Evolutionary conservation across 2,113 vertebrate species (phyloP).

Genomic region (Caracal caracal): DNA sequence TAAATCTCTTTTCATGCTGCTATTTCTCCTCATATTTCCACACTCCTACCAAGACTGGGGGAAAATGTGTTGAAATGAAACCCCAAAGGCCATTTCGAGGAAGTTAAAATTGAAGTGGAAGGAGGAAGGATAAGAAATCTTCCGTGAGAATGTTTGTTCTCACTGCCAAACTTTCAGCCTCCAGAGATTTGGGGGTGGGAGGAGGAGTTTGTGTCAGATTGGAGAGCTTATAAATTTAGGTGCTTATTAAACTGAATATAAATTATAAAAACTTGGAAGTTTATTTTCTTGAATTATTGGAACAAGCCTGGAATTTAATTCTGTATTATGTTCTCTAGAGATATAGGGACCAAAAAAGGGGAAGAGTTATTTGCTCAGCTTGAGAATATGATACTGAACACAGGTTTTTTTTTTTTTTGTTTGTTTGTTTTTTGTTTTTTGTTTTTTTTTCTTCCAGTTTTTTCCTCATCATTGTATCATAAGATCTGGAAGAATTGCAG

Average conservation of each 20-base stretch:
- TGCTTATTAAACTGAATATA: slow-evolving; percentile 60
- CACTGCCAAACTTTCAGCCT: not conserved
- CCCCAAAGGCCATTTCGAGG: slow-evolving; percentile 36
- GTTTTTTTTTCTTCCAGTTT: not conserved
- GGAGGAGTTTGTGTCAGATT: not conserved
- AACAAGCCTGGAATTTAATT: slow-evolving; percentile 59
- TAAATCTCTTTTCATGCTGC: slow-evolving; percentile 34
- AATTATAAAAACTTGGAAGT: slow-evolving; percentile 56
- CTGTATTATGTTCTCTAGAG: slow-evolving; percentile 48
- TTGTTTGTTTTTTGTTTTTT: not conserved
- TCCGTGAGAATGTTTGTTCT: slow-evolving; percentile 64
- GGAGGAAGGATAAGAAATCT: slow-evolving; percentile 59
- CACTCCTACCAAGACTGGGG: not conserved
- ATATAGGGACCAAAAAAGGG: not conserved
- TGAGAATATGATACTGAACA: slow-evolving; percentile 52
- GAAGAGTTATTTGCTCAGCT: slow-evolving; percentile 57
- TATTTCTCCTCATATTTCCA: slow-evolving; percentile 41
- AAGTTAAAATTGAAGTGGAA: slow-evolving; percentile 54
- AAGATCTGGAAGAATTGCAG: slow-evolving; percentile 67
- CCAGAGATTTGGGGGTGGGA: not conserved
- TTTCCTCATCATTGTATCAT: not conserved
- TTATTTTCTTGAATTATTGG: slow-evolving; percentile 59
- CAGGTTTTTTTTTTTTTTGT: not conserved
- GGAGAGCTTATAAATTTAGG: slow-evolving; percentile 14
- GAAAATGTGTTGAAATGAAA: slow-evolving; percentile 57